phyloP scores from a whole-genome alignment of 2,888 invertebrate genomes.

The Celastrina argiolus region DNA sequence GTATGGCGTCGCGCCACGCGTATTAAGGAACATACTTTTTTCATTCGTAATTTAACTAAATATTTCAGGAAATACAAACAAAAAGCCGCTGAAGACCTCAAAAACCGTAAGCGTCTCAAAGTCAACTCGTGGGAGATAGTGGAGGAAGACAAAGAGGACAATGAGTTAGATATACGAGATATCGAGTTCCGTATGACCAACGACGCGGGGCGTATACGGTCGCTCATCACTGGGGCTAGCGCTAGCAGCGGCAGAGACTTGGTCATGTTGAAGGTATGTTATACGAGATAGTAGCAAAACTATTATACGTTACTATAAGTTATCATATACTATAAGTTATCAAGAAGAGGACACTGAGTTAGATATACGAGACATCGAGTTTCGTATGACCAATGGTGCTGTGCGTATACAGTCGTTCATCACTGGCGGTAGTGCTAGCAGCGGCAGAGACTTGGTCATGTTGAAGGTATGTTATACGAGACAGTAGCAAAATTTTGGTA shows the following conservation, averaged over 20 bases:
- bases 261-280: conserved; percentile 56
- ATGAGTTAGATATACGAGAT: conserved; percentile 86
- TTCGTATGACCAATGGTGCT: conserved; percentile 87
- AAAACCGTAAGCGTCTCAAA: conserved; percentile 86
- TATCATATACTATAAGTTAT: not conserved
- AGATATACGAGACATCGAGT: conserved; percentile 92
- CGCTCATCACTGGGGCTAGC: conserved; percentile 58
- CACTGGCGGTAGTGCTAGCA: conserved; percentile 56
- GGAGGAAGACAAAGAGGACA: conserved; percentile 75
- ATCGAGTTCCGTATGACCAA: conserved; percentile 91
- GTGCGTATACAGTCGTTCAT: conserved; percentile 81
- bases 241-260: conserved; percentile 61
- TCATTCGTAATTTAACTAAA: too few relatives aligned
- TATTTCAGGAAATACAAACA: conserved; percentile 80
- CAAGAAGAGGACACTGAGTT: conserved; percentile 46
- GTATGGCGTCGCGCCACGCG: too few relatives aligned
- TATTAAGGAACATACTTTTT: too few relatives aligned
- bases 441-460: conserved; percentile 60
- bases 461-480: conserved; percentile 47
- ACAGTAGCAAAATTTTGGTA: not conserved
- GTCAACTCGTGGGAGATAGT: conserved; percentile 83
- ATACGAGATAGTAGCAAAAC: not conserved
- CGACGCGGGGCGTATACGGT: conserved; percentile 84
- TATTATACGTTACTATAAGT: too few relatives aligned
- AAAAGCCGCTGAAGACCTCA: conserved; percentile 78